Base-by-base conservation (phyloP, 2,888 invertebrate genomes). In the Pherbina coryleti region DNA sequence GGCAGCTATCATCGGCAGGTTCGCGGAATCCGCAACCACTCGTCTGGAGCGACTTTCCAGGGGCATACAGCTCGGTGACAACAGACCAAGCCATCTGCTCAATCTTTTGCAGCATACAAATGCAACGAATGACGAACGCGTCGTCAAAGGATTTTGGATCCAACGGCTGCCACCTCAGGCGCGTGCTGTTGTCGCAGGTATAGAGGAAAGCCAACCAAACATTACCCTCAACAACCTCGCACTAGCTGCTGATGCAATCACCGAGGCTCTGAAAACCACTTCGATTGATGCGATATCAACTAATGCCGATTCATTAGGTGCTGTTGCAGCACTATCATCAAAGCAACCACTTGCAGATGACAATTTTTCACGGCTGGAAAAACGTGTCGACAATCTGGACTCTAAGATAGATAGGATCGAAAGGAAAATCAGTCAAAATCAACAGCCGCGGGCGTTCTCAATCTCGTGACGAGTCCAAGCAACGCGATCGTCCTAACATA, bases 51-150 rank as follows among this genome's bases (percentile, higher is more conserved):
- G 67, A 7, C 19, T 67, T 37, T 67, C 17, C 34, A 34, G 44
- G 22, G 69, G 44, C 5, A 37, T 69, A 22, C 69, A 69, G 17
- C 69, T 69, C 11, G 69, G 69, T 7, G 69, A 69, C 44, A 28
- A 69, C 17, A 69, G 44, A 19, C 69, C 69, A 34, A 69, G 69
- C 37, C 37, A 11, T 22, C 49, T 69, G 22, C 44, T 69, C 22
- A n/a, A 49, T n/a, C 53, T n/a, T n/a, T n/a, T 53, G n/a, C 53
- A 53, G 53, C 53, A 53, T 3, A 53, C n/a, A 3, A 53, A 53
- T 7, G 53, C 53, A 14, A 53, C 53, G n/a, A n/a, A 14, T 53
- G 53, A 53, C n/a, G 53, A 53, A n/a, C 53, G 53, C 7, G 53
- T 53, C 53, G 53, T 53, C 14, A 53, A 53, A 53, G 53, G 53